Percentiles rank a stretch among this genome's conserved stretches.
phyloP scores from a whole-genome alignment of 30 jellyfish, hydroid and myxozoan species.

The Chrysaora quinquecirrha region DNA sequence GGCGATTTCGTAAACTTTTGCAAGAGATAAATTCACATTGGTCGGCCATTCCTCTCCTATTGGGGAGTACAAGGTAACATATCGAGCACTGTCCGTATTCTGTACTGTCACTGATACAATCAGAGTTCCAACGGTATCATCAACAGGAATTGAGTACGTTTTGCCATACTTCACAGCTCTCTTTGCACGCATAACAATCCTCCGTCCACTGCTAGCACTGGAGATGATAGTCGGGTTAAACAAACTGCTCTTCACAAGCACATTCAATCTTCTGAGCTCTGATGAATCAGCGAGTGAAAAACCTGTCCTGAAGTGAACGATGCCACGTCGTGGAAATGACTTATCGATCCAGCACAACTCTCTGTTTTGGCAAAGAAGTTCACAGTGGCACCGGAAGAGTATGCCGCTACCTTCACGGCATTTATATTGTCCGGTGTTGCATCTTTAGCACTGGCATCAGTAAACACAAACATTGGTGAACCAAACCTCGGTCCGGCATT shows the following conservation, averaged over 20 bases:
- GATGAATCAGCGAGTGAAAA: constrained; percentile 66
- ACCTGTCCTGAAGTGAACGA: constrained; percentile 91
- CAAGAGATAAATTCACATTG: constrained; percentile 56
- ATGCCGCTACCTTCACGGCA: constrained; percentile 83
- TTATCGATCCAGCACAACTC: constrained; percentile 81
- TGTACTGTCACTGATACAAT: constrained; percentile 71
- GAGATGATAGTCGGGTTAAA: constrained; percentile 64
- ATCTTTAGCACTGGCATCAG: constrained; percentile 94
- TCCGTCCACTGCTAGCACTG: constrained; percentile 43
- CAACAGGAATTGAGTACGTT: constrained; percentile 63
- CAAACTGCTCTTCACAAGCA: constrained; percentile 65
- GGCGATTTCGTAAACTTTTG: constrained; percentile 56
- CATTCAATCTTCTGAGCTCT: constrained; percentile 54
- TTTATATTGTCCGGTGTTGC: constrained; percentile 67
- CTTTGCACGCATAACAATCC: constrained; percentile 20
- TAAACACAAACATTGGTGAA: constrained; percentile 90
- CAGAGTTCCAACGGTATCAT: constrained; percentile 58
- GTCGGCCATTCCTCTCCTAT: constrained; percentile 41
- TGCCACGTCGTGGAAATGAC: constrained; percentile 83
- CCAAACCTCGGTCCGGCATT: constrained; percentile 90
- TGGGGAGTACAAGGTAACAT: constrained; percentile 53
- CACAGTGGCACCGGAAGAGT: constrained; percentile 77
- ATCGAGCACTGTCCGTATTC: constrained; percentile 25
- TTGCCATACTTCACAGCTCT: constrained; percentile 24
- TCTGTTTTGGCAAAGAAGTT: constrained; percentile 80